Evolutionary conservation across 2,797 vertebrate species (phyloP), one percentile per base, ranked within the genome.

Genomic region (Todus mexicanus): DNA sequence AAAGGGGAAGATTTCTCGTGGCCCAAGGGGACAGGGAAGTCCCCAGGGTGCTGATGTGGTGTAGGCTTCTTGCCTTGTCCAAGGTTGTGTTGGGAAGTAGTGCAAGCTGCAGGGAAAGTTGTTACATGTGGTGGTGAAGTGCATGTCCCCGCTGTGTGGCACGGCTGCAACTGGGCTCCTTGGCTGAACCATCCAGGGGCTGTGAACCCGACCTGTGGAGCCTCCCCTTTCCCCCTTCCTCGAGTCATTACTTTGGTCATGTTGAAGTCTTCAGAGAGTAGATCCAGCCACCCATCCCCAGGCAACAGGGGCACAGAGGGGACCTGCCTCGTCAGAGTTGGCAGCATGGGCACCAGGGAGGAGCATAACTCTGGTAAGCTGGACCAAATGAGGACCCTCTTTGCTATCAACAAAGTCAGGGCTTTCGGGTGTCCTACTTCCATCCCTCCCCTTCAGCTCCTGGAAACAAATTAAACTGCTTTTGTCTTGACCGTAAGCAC

Each of bases 221-320:
- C 88, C 70, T 84, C 60, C 68, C 71, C 61, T 40, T 90, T 66
- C 47, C 75, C 80, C 54, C 40, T 78, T 94, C 66, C 73, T 60
- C n/a, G 53, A 96, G 84, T 94, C 79, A 86, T 82, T 92, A 89
- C 96, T 97, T 97, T 96, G 95, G 96, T 97, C 93, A 88, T 35
- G 61, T 82, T 90, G 84, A 93, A 94, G 64, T 83, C 91, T 87
- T 90, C 79, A 77, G 54, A 94, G 69, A 77, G 40, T 50, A 66
- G 94, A 80, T 78, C 76, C 78, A 89, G 83, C 60, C 54, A 69
- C 64, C n/a, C 3, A 13, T 63, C 48, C 81, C 75, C 64, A 60
- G 37, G 16, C 1, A 3, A 84, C 23, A 13, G 33, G 79, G 63
- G 53, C 88, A 53, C 10, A 19, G 75, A 79, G 50, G 25, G 63